phyloP scores from a whole-genome alignment of 2,113 vertebrate species.

The Limanda limanda region DNA sequence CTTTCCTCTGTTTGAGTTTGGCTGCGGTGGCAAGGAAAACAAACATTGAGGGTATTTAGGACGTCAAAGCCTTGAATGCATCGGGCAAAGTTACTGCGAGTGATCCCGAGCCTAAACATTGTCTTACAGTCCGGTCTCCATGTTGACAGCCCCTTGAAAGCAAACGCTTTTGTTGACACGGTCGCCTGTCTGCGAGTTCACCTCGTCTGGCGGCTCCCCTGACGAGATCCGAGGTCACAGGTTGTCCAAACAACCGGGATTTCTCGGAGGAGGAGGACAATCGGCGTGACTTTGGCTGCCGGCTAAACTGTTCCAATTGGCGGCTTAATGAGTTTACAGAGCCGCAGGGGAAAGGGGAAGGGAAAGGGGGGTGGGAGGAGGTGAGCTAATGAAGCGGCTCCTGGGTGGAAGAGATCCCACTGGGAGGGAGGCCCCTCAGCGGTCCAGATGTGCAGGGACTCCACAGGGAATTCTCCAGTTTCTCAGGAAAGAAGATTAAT shows the following conservation, averaged over 20 bases:
- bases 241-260: slow-evolving; percentile 70
- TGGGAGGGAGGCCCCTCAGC: slow-evolving; percentile 34
- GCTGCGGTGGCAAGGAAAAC: slow-evolving; percentile 22
- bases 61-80: slow-evolving; percentile 35
- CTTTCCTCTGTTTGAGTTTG: neutral
- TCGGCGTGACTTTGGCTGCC: slow-evolving; percentile 29
- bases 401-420: slow-evolving; percentile 21
- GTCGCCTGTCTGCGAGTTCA: slow-evolving; percentile 25
- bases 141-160: slow-evolving; percentile 53
- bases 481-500: slow-evolving; percentile 40
- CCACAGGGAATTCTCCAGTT: slow-evolving; percentile 23
- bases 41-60: slow-evolving; percentile 50
- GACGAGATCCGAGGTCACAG: slow-evolving; percentile 61
- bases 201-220: slow-evolving; percentile 49
- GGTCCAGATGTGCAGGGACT: slow-evolving; percentile 63
- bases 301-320: slow-evolving; percentile 58
- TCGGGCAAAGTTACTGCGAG: slow-evolving; percentile 3
- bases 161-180: slow-evolving; percentile 57
- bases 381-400: slow-evolving; percentile 47
- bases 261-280: slow-evolving; percentile 35
- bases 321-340: slow-evolving; percentile 68
- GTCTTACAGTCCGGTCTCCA: slow-evolving; percentile 8
- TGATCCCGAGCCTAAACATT: slow-evolving; percentile 49
- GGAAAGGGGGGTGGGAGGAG: neutral
- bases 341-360: slow-evolving; percentile 1